Conservation (phyloP, 2,113 vertebrate genomes). For the Phylloscopus whistleri region DNA sequence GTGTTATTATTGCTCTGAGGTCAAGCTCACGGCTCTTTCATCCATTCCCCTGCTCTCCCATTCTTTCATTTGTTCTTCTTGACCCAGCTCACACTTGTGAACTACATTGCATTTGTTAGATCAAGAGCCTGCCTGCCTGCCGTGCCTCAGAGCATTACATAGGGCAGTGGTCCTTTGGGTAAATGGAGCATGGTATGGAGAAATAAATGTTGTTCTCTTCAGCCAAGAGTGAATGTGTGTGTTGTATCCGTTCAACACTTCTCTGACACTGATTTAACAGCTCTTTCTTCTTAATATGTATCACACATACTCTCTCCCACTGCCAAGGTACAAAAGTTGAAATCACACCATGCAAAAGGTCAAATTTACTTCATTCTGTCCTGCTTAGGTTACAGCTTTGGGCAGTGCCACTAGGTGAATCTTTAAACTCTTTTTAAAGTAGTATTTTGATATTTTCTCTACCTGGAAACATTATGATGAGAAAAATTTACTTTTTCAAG, state of each 20-base stretch:
- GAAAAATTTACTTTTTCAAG: not conserved
- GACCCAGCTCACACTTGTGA: conserved; percentile 3
- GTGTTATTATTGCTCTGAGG: conserved; percentile 21
- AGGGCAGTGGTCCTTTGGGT: conserved; percentile 25
- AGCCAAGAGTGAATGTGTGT: not conserved
- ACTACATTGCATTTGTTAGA: conserved; percentile 11
- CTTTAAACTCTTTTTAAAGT: not conserved
- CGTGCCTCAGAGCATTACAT: not conserved
- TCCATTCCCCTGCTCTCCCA: not conserved
- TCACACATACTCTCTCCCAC: not conserved
- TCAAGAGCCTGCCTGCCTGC: conserved; percentile 7
- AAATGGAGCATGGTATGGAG: conserved; percentile 8
- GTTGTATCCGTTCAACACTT: not conserved
- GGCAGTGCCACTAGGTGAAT: not conserved
- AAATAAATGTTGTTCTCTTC: conserved; percentile 2
- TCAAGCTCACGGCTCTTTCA: not conserved
- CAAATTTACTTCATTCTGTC: not conserved
- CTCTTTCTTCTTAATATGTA: not conserved
- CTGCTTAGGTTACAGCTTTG: not conserved
- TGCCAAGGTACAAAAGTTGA: not conserved
- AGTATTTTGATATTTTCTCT: not conserved
- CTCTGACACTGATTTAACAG: not conserved
- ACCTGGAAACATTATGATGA: not conserved
- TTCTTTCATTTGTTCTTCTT: conserved; percentile 48
- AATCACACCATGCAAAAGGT: not conserved